These are phyloP conservation scores for Merops nubicus DNA, from an alignment of 2,113 vertebrate genomes.

Conservation along the genomic window DNA sequence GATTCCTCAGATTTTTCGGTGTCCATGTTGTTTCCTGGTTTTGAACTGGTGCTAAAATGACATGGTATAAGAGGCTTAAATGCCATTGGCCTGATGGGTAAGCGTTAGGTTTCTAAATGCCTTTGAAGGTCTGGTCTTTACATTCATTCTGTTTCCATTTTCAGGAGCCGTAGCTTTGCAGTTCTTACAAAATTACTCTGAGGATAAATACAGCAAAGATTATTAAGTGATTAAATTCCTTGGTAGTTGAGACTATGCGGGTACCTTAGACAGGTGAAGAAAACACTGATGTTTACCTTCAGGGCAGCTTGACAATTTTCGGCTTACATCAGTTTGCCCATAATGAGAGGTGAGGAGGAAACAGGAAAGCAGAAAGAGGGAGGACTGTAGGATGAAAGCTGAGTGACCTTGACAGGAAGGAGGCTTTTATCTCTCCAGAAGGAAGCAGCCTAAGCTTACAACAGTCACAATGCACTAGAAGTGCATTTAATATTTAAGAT, in stretches of 20 bases:
- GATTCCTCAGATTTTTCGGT: neutral
- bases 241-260: neutral
- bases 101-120: neutral
- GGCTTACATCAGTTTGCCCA: neutral
- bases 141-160: neutral
- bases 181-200: neutral
- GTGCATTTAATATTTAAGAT: neutral
- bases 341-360: slow-evolving; percentile 7
- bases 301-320: slow-evolving; percentile 19
- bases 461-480: neutral
- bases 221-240: neutral
- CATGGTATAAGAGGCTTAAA: neutral
- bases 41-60: neutral
- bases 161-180: neutral
- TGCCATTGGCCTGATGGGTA: neutral
- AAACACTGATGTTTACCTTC: neutral
- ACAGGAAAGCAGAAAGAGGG: neutral
- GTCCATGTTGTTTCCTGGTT: neutral
- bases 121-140: neutral
- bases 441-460: neutral
- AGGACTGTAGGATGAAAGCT: neutral
- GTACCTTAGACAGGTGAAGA: slow-evolving; percentile 10
- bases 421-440: slow-evolving; percentile 13
- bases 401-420: slow-evolving; percentile 33
- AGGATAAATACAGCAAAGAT: neutral